phyloP scores from a whole-genome alignment of 1,140 invertebrate genomes.

The Pachyrhynchus sulphureomaculatus region DNA sequence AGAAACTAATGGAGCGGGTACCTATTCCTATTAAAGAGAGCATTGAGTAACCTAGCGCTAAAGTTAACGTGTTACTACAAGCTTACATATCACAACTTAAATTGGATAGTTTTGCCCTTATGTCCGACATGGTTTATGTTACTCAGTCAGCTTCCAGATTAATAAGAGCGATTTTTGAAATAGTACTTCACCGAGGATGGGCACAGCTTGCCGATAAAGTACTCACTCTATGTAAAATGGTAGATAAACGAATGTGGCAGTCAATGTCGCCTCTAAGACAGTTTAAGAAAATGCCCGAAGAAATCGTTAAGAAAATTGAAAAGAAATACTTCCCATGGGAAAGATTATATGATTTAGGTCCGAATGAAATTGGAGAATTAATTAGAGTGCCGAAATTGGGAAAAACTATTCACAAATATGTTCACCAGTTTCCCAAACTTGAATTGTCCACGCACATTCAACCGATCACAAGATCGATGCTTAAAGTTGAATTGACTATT shows the following conservation, averaged over 20 bases:
- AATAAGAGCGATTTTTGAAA: constrained; percentile 97
- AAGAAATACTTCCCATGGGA: constrained; percentile 97
- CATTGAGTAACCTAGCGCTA: no score
- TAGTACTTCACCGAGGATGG: constrained; percentile 88
- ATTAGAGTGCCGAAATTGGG: constrained; percentile 95
- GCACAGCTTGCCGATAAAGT: constrained; percentile 96
- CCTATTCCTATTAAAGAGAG: no score
- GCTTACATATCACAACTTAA: constrained; percentile 97
- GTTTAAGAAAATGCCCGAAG: constrained; percentile 97
- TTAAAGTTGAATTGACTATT: constrained; percentile 95
- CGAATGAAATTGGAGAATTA: constrained; percentile 96
- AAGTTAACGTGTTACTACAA: no score
- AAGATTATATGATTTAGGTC: constrained; percentile 92
- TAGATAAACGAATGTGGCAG: constrained; percentile 98
- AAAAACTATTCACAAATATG: constrained; percentile 96
- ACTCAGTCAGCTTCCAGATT: constrained; percentile 96
- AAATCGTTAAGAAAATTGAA: constrained; percentile 97
- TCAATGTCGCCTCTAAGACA: constrained; percentile 98
- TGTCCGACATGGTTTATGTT: constrained; percentile 99
- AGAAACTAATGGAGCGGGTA: no score
- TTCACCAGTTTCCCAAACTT: constrained; percentile 96
- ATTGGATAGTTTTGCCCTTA: constrained; percentile 95
- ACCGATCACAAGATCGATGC: constrained; percentile 93
- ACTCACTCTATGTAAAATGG: constrained; percentile 97
- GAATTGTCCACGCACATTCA: constrained; percentile 95